A percentile compares a stretch with the other conserved stretches of the same genome.
Evolutionary conservation across 2,888 invertebrate species (phyloP).

Genomic region (Dolichopus griseipennis): DNA sequence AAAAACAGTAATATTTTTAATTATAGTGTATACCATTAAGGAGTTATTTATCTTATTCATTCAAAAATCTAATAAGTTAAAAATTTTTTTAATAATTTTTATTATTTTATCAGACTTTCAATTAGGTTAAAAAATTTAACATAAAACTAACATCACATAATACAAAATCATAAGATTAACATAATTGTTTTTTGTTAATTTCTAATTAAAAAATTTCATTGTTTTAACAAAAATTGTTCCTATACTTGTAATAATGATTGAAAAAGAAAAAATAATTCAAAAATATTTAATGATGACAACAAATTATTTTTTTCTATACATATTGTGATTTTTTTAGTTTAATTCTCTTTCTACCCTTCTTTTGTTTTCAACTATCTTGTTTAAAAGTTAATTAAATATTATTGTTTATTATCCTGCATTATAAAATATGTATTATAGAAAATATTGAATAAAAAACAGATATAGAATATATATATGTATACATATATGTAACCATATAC

Average conservation of each 20-base stretch:
- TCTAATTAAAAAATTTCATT: not conserved
- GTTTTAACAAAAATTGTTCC: not conserved
- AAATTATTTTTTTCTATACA: not conserved
- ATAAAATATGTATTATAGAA: not conserved
- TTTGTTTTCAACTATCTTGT: not conserved
- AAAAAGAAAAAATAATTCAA: not conserved
- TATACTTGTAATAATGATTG: not conserved
- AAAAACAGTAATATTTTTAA: too few species aligned
- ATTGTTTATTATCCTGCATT: not conserved
- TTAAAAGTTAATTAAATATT: constrained; percentile 1
- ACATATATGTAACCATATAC: too few species aligned
- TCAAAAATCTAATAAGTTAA: too few species aligned
- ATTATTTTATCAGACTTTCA: too few species aligned
- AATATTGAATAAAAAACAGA: not conserved
- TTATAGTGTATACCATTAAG: too few species aligned
- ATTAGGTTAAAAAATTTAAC: too few species aligned
- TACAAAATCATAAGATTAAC: too few species aligned
- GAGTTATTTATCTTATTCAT: too few species aligned
- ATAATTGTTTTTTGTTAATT: too few species aligned
- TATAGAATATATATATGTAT: not conserved
- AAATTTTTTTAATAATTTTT: too few species aligned
- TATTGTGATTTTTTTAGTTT: too few species aligned
- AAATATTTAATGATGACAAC: not conserved
- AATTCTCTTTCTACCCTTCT: not conserved
- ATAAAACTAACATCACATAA: too few species aligned